Evolutionary conservation across 2,888 invertebrate species (phyloP).

Genomic region (Epinotia nisella): DNA sequence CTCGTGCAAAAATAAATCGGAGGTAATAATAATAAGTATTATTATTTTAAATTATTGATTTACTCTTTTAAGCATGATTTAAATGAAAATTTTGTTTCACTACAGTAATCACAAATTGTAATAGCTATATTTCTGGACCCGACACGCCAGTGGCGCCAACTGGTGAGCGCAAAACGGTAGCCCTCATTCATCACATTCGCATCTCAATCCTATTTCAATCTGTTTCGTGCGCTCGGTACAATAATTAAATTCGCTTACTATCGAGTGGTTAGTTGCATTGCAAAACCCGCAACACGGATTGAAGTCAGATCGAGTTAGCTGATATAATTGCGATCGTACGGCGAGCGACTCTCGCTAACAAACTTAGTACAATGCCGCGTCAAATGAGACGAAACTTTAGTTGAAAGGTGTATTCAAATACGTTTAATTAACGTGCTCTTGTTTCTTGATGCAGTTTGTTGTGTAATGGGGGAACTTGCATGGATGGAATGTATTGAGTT

Average conservation of each 20-base stretch:
- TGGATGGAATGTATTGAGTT: not conserved
- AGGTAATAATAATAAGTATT: no score
- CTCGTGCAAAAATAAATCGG: no score
- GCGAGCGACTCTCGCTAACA: conserved; percentile 19
- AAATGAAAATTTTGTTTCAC: no score
- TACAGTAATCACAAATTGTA: no score
- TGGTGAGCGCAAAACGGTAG: no score
- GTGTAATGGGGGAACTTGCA: not conserved
- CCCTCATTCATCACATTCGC: no score
- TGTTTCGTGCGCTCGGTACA: no score
- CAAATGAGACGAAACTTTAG: conserved; percentile 34
- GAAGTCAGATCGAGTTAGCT: conserved; percentile 28
- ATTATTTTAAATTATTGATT: no score
- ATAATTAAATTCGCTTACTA: not conserved
- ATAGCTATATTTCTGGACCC: no score
- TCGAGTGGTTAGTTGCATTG: conserved; percentile 9
- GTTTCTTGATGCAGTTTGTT: conserved; percentile 29
- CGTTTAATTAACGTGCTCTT: conserved; percentile 12
- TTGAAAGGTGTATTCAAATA: conserved; percentile 17
- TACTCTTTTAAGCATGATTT: no score
- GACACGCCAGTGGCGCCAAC: no score
- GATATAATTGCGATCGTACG: conserved; percentile 9
- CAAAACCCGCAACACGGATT: conserved; percentile 15
- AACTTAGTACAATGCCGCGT: conserved; percentile 33
- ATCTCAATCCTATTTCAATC: not conserved